phyloP scores from a whole-genome alignment of 2,113 vertebrate genomes.

The Zeus faber region DNA sequence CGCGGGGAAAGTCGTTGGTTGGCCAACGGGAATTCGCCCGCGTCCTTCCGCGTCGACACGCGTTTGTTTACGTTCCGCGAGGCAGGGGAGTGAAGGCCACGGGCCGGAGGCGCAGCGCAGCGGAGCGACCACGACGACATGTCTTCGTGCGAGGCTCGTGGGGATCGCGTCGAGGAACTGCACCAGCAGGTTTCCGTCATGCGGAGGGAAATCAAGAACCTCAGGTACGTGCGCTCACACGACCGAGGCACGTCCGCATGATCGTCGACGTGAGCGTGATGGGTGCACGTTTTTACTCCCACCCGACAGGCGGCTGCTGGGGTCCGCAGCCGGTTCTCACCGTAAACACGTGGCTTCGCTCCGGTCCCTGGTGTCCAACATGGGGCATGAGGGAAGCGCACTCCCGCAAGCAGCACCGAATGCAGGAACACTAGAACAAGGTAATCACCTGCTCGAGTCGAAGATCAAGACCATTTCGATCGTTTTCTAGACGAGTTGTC shows the following conservation, averaged over 20 bases:
- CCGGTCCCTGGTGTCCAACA: conserved; percentile 50
- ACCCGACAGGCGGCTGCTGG: conserved; percentile 62
- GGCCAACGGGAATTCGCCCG: conserved; percentile 28
- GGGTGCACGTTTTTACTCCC: neutral
- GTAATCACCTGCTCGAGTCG: too few species aligned
- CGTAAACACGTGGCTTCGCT: conserved; percentile 68
- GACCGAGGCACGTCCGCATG: too few species aligned
- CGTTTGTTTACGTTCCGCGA: neutral
- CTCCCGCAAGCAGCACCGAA: too few species aligned
- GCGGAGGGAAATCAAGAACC: conserved; percentile 76
- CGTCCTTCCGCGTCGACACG: conserved; percentile 26
- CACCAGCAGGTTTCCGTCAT: conserved; percentile 74
- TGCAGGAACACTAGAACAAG: conserved; percentile 71
- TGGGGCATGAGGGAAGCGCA: conserved; percentile 8
- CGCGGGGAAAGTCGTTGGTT: conserved; percentile 30
- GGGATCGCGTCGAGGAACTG: conserved; percentile 40
- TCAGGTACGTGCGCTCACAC: conserved; percentile 60
- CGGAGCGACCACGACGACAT: too few species aligned
- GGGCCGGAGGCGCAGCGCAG: too few species aligned
- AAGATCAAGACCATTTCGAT: too few species aligned
- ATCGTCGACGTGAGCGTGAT: too few species aligned
- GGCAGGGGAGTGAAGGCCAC: too few species aligned
- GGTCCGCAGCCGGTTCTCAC: conserved; percentile 58
- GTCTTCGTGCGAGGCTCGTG: conserved; percentile 46
- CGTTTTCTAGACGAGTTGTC: too few species aligned